phyloP scores from a whole-genome alignment of 2,113 vertebrate genomes.

The Sinocyclocheilus anophthalmus region DNA sequence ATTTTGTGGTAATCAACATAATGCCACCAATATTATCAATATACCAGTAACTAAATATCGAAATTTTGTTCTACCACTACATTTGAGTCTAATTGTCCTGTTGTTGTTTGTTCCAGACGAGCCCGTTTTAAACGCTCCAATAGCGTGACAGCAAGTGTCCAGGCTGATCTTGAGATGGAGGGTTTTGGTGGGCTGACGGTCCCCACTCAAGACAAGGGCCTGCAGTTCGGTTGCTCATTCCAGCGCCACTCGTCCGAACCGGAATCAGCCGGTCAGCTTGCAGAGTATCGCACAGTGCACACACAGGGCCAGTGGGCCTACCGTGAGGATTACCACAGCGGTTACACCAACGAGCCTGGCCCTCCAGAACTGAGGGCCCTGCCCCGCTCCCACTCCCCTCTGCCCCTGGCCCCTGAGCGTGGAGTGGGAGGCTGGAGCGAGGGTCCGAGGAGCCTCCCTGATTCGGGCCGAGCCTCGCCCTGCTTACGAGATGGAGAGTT shows the following conservation, averaged over 20 bases:
- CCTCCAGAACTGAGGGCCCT: slow-evolving; percentile 74
- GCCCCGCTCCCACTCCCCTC: slow-evolving; percentile 73
- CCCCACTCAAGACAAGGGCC: slow-evolving; percentile 92
- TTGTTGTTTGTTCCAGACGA: slow-evolving; percentile 73
- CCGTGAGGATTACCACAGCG: slow-evolving; percentile 91
- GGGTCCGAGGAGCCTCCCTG: slow-evolving; percentile 92
- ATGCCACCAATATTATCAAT: no score
- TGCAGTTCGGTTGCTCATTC: slow-evolving; percentile 96
- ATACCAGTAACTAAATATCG: no score
- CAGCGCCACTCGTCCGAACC: slow-evolving; percentile 94
- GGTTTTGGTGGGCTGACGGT: slow-evolving; percentile 82
- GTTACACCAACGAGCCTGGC: slow-evolving; percentile 76
- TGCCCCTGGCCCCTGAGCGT: slow-evolving; percentile 76
- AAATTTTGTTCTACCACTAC: not conserved
- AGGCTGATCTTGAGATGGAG: slow-evolving; percentile 95
- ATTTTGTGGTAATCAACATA: no score
- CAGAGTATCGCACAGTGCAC: slow-evolving; percentile 95
- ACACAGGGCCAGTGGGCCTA: slow-evolving; percentile 98
- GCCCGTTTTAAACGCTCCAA: slow-evolving; percentile 98
- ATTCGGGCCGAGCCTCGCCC: slow-evolving; percentile 91
- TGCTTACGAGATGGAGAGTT: slow-evolving; percentile 94
- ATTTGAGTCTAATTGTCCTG: not conserved
- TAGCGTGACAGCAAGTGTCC: slow-evolving; percentile 95
- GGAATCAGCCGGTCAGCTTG: slow-evolving; percentile 86
- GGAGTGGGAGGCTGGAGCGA: slow-evolving; percentile 79